phyloP scores from a whole-genome alignment of 2,888 invertebrate genomes.

The Cepaea hortensis region DNA sequence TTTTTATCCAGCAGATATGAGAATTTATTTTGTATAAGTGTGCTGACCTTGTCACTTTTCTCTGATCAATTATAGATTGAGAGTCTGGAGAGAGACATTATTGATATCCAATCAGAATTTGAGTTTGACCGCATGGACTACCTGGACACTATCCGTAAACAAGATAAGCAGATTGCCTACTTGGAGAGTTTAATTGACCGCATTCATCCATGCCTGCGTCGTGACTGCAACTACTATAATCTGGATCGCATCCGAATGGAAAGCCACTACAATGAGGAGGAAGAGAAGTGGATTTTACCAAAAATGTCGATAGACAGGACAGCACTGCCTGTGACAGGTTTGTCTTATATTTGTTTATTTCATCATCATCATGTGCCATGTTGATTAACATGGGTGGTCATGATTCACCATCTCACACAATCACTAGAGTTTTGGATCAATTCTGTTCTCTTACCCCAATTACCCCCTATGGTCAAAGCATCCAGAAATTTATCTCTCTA shows the following conservation, averaged over 20 bases:
- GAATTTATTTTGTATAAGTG: not conserved
- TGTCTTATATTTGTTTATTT: constrained; percentile 34
- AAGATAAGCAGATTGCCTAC: constrained; percentile 84
- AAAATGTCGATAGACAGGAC: constrained; percentile 82
- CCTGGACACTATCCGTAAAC: constrained; percentile 86
- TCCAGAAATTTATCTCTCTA: too few species aligned
- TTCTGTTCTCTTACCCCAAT: too few species aligned
- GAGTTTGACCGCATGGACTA: constrained; percentile 89
- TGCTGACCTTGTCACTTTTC: not conserved
- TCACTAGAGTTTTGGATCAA: too few species aligned
- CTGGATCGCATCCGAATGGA: constrained; percentile 83
- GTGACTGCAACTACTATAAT: constrained; percentile 86
- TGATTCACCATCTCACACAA: too few species aligned
- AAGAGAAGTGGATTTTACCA: constrained; percentile 84
- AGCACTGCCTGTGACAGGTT: constrained; percentile 81
- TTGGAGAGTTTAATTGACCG: constrained; percentile 77
- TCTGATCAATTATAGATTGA: constrained; percentile 78
- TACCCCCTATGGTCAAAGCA: too few species aligned
- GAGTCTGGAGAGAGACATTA: constrained; percentile 84
- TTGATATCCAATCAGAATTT: constrained; percentile 88
- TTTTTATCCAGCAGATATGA: too few species aligned
- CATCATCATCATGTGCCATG: too few species aligned
- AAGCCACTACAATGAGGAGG: constrained; percentile 85
- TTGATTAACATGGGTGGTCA: too few species aligned
- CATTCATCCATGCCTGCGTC: constrained; percentile 83